Conservation (phyloP, 2,113 vertebrate species). For the Sapayoa aenigma region DNA sequence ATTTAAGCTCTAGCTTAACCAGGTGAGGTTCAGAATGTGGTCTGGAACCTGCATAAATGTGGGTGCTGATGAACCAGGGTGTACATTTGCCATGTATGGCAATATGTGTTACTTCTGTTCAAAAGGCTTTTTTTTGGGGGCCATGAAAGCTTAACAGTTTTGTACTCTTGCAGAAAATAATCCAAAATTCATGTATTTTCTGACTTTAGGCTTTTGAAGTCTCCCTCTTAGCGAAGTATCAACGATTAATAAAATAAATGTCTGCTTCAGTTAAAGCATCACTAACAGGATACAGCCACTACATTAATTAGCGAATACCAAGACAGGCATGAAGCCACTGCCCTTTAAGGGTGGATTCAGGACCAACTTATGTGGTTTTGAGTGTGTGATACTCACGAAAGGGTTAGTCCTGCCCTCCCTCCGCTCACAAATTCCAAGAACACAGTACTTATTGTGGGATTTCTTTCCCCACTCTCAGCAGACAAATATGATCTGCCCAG, state of each 20-base stretch:
- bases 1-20: background rate
- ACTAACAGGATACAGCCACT: background rate
- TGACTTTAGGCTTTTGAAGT: background rate
- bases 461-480: background rate
- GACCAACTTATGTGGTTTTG: background rate
- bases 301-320: background rate
- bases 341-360: background rate
- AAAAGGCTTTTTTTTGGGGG: background rate
- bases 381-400: background rate
- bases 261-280: background rate
- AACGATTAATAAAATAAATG: background rate
- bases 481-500: background rate
- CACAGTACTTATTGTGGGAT: background rate
- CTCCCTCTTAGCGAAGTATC: background rate
- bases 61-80: background rate
- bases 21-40: background rate
- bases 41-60: background rate
- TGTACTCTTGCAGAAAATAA: background rate
- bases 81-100: background rate
- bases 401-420: background rate
- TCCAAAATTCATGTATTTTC: background rate
- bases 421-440: background rate
- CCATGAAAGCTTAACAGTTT: background rate
- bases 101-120: background rate
- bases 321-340: background rate